These are phyloP conservation scores for Periplaneta americana DNA, from an alignment of 1,140 invertebrate genomes.

Conservation along the genomic window DNA sequence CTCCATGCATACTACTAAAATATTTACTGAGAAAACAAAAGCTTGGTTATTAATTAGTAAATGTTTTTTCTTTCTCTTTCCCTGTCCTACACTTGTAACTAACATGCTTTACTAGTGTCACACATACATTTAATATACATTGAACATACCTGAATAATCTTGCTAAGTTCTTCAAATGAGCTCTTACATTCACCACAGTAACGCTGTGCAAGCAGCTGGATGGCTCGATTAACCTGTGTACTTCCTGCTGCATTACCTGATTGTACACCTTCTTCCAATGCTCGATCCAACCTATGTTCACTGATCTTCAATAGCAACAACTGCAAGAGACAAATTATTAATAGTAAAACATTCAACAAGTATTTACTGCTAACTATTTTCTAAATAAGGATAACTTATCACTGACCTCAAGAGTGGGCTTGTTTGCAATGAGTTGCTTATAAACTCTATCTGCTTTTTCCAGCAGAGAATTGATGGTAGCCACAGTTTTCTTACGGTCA, in stretches of 20 bases:
- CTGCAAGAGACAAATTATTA: conserved; percentile 31
- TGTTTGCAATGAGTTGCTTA: conserved; percentile 81
- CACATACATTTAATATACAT: too few relatives aligned
- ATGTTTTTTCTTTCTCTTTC: too few relatives aligned
- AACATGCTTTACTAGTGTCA: too few relatives aligned
- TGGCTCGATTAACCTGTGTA: conserved; percentile 72
- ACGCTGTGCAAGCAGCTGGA: conserved; percentile 81
- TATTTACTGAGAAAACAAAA: too few relatives aligned
- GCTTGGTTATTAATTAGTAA: too few relatives aligned
- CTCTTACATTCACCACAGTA: conserved; percentile 93
- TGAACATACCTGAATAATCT: conserved; percentile 71
- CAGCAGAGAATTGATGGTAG: conserved; percentile 80
- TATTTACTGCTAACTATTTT: not conserved
- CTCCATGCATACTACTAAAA: too few relatives aligned
- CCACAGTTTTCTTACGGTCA: conserved; percentile 91
- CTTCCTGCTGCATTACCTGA: conserved; percentile 26
- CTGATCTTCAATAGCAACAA: conserved; percentile 68
- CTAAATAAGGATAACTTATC: too few relatives aligned
- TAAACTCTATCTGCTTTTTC: conserved; percentile 95
- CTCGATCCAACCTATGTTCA: conserved; percentile 63
- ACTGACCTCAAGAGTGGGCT: conserved; percentile 77
- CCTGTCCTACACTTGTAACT: too few relatives aligned
- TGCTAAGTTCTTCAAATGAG: conserved; percentile 93
- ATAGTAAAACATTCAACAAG: not conserved
- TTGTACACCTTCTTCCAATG: conserved; percentile 45